A percentile compares a stretch with the other conserved stretches of the same genome.
Conservation (phyloP, 2,797 vertebrate species). For the Lateolabrax maculatus region DNA sequence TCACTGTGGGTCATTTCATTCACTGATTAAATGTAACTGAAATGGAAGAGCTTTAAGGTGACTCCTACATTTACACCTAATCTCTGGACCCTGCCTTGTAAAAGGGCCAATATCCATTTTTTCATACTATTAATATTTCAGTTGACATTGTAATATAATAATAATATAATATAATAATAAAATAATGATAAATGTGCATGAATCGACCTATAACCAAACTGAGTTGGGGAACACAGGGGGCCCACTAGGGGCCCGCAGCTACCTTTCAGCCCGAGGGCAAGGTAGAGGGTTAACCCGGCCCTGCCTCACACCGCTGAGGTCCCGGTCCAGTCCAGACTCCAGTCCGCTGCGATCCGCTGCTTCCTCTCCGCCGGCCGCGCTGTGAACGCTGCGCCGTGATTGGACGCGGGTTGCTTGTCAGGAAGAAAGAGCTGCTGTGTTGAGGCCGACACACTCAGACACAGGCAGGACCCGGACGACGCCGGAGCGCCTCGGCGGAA, state of each 20-base stretch:
- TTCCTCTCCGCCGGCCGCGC: constrained; percentile 41
- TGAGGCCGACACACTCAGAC: constrained; percentile 73
- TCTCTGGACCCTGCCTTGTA: too few relatives aligned
- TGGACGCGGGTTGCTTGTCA: constrained; percentile 73
- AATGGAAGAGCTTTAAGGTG: too few relatives aligned
- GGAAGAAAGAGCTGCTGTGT: constrained; percentile 79
- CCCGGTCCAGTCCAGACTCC: constrained; percentile 42
- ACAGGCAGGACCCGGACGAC: constrained; percentile 31
- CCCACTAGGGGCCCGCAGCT: background rate
- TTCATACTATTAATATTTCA: too few relatives aligned
- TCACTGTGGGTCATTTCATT: too few relatives aligned
- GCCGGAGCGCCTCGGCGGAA: constrained; percentile 12
- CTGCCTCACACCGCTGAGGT: background rate
- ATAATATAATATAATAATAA: too few relatives aligned
- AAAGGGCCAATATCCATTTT: too few relatives aligned
- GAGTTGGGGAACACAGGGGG: background rate
- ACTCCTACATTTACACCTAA: too few relatives aligned
- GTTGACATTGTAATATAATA: too few relatives aligned
- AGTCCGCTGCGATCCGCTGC: constrained; percentile 49
- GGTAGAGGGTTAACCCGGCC: background rate
- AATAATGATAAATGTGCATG: too few relatives aligned
- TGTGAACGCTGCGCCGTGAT: constrained; percentile 65
- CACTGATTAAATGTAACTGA: too few relatives aligned
- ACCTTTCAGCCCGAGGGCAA: background rate
- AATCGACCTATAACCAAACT: background rate